phyloP scores from a whole-genome alignment of 1,140 invertebrate genomes.

The Microplitis demolitor region DNA sequence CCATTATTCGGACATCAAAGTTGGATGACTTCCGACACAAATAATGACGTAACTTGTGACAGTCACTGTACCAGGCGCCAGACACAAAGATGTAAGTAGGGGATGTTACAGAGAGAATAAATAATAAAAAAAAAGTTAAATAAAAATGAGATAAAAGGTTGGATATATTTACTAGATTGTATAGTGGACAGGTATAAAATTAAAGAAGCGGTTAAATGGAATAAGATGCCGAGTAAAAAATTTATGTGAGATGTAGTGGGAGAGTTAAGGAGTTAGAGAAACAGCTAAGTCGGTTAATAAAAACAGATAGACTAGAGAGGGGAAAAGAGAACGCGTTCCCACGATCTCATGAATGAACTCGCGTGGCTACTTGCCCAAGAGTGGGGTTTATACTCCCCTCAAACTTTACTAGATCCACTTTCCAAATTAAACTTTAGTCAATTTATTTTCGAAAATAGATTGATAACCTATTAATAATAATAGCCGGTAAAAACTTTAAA shows the following conservation, averaged over 20 bases:
- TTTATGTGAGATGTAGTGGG: background rate
- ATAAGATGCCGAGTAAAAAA: constrained; percentile 14
- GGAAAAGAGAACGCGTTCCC: constrained; percentile 53
- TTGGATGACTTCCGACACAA: constrained; percentile 21
- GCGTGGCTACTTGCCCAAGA: constrained; percentile 46
- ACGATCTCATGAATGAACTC: constrained; percentile 64
- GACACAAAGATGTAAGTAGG: constrained; percentile 24
- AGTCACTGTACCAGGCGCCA: constrained; percentile 49
- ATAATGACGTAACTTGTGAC: constrained; percentile 49
- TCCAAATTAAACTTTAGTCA: background rate
- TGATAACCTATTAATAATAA: too few species aligned
- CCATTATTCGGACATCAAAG: constrained; percentile 8
- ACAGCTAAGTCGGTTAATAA: constrained; percentile 4
- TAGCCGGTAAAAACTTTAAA: too few species aligned
- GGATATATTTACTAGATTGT: background rate
- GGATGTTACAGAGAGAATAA: constrained; percentile 12
- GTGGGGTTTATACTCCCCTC: background rate
- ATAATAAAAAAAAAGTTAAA: background rate
- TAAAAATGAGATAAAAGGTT: too few species aligned
- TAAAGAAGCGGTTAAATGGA: constrained; percentile 18
- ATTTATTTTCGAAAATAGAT: too few species aligned
- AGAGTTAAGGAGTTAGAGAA: constrained; percentile 25
- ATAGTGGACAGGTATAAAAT: constrained; percentile 11
- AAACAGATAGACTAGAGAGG: constrained; percentile 31
- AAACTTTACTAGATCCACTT: background rate